Evolutionary conservation across 2,888 invertebrate genomes (phyloP).

Genomic region (Heliconius aoede): DNA sequence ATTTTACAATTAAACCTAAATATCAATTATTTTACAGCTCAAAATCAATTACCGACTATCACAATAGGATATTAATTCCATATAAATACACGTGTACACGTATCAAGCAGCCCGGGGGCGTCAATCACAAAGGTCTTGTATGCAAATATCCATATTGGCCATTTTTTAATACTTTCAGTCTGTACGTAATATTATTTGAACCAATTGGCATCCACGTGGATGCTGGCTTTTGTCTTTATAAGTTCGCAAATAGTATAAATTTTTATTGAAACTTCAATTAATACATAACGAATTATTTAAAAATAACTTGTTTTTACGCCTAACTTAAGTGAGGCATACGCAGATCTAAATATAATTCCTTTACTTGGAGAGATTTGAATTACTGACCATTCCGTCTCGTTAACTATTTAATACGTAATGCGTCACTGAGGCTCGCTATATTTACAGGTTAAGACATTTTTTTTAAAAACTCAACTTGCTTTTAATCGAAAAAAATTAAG

Average conservation of each 20-base stretch:
- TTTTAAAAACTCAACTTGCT: too few species aligned
- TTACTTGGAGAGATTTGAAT: background rate
- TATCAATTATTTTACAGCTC: background rate
- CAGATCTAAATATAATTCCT: too few species aligned
- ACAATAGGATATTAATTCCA: background rate
- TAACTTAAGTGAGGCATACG: background rate
- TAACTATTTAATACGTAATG: too few species aligned
- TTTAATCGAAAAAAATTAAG: too few species aligned
- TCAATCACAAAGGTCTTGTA: conserved; percentile 51
- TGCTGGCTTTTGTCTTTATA: conserved; percentile 4
- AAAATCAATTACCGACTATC: background rate
- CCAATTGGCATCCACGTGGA: conserved; percentile 6
- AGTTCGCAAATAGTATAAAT: background rate
- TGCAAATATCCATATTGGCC: conserved; percentile 60
- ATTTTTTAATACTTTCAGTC: conserved; percentile 66
- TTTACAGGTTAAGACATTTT: too few species aligned
- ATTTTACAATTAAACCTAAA: too few species aligned
- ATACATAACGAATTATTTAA: background rate
- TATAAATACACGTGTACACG: background rate
- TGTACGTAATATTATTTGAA: conserved; percentile 52
- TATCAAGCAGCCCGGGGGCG: conserved; percentile 36
- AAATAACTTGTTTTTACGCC: background rate
- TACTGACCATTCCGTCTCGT: background rate
- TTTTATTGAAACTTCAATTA: background rate
- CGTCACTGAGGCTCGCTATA: too few species aligned